Base-by-base conservation (phyloP, 2,797 vertebrate genomes). In the Betta splendens region DNA sequence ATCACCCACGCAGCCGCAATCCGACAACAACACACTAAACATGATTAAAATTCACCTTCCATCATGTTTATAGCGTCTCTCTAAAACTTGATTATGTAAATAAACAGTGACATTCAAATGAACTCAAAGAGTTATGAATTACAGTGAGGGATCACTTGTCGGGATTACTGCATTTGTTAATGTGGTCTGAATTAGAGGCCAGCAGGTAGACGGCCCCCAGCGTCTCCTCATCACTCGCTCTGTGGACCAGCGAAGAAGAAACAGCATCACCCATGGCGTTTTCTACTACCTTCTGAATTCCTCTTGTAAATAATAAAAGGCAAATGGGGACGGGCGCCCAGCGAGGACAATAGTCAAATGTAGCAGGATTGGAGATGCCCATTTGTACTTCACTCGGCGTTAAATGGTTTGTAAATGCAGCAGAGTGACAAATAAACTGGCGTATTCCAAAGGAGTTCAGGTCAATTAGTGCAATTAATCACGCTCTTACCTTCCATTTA, bases 401-500 rank as follows among this genome's bases (percentile, higher is more conserved):
- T 53, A 49, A 74, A 52, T 20, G 50, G 66, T 74, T 72, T 67
- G 25, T 64, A 57, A 67, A 75, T 60, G 66, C 66, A 55, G 60
- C 54, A 33, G 61, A 81, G 75, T 66, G 67, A 70, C 68, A 61
- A 48, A 64, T 43, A 56, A 79, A 72, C 59, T 48, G 63, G 81
- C 55, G 39, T 56, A 60, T 53, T 78, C 39, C 50, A 57, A 62
- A 58, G 74, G 55, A 83, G 77, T 77, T 75, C 67, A 69, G 70
- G 70, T 85, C 85, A 81, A 81, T 83, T 85, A 84, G 50, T 15
- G 44, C 63, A 72, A 77, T 84, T 76, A 85, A 60, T 85, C 57
- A 69, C 38, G 64, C 65, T 83, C 79, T 80, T 78, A 79, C 72
- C 77, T 83, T 64, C 72, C 64, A 76, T 67, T 83, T 79, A 75